Evolutionary conservation across 2,113 vertebrate species (phyloP).

Genomic region (Sturnus vulgaris): DNA sequence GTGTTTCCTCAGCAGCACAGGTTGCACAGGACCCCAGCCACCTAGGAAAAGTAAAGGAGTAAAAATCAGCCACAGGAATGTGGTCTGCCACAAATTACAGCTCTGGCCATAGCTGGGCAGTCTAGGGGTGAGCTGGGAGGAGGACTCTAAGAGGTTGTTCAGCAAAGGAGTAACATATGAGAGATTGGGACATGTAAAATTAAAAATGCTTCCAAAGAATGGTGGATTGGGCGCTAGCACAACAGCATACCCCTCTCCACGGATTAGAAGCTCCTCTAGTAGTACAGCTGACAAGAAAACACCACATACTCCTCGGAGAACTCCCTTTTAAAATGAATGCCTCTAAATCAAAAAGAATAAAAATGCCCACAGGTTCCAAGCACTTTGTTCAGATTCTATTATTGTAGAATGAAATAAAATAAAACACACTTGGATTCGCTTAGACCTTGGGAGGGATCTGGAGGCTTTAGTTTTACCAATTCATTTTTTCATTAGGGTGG

Average conservation of each 20-base stretch:
- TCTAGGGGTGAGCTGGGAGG: not conserved
- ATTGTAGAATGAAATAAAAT: not conserved
- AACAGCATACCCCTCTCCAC: not conserved
- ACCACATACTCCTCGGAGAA: fast-evolving
- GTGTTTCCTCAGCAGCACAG: not conserved
- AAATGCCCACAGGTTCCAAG: not conserved
- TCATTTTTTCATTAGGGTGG: not conserved
- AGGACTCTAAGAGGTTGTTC: not conserved
- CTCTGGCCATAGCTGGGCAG: not conserved
- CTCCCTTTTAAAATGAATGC: not conserved
- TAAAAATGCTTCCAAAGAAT: not conserved
- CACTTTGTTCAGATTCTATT: not conserved
- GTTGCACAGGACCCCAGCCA: not conserved
- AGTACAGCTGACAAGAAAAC: not conserved
- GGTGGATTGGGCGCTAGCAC: not conserved
- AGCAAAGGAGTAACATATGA: not conserved
- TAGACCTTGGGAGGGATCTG: not conserved
- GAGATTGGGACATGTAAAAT: not conserved
- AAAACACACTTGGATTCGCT: not conserved
- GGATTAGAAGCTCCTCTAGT: not conserved
- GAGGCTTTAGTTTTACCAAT: not conserved
- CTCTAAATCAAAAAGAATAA: not conserved
- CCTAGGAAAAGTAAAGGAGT: not conserved
- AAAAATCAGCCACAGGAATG: not conserved
- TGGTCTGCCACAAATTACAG: not conserved